A percentile compares a stretch with the other conserved stretches of the same genome.
Conservation (phyloP, 2,888 invertebrate species). For the Chloroclystis v-ata region DNA sequence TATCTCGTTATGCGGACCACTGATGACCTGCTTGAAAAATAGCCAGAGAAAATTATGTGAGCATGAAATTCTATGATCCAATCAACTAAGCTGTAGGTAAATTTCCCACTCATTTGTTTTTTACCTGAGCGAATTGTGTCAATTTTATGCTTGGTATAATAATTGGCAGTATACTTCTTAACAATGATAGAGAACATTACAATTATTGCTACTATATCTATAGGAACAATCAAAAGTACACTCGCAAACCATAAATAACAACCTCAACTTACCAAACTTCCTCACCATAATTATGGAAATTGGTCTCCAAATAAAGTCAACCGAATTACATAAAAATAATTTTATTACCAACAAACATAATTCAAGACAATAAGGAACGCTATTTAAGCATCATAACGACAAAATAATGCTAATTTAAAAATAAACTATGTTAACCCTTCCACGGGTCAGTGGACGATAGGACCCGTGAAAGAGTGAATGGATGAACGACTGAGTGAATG, state of each 20-base stretch:
- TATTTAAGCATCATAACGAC: conserved; percentile 21
- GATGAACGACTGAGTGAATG: conserved; percentile 43
- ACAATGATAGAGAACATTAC: too few species aligned
- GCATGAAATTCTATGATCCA: not conserved
- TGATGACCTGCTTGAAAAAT: conserved; percentile 27
- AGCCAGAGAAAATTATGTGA: not conserved
- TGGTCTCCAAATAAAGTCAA: conserved; percentile 8
- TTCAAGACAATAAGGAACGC: conserved; percentile 17
- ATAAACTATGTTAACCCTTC: conserved; percentile 31
- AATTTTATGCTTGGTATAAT: too few species aligned
- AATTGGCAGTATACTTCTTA: too few species aligned
- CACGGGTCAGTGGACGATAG: conserved; percentile 34
- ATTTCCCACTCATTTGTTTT: not conserved
- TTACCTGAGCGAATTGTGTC: too few species aligned
- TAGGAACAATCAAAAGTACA: not conserved
- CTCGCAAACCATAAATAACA: not conserved
- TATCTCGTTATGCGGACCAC: conserved; percentile 37
- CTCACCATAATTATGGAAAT: conserved; percentile 2
- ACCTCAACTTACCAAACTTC: not conserved
- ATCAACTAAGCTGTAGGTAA: too few species aligned
- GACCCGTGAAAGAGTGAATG: conserved; percentile 37
- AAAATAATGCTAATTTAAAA: conserved; percentile 40
- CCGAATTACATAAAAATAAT: conserved; percentile 10
- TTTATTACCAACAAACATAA: conserved; percentile 15
- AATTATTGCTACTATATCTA: too few species aligned